phyloP scores from a whole-genome alignment of 2,888 invertebrate species.

The Tetragonisca angustula region DNA sequence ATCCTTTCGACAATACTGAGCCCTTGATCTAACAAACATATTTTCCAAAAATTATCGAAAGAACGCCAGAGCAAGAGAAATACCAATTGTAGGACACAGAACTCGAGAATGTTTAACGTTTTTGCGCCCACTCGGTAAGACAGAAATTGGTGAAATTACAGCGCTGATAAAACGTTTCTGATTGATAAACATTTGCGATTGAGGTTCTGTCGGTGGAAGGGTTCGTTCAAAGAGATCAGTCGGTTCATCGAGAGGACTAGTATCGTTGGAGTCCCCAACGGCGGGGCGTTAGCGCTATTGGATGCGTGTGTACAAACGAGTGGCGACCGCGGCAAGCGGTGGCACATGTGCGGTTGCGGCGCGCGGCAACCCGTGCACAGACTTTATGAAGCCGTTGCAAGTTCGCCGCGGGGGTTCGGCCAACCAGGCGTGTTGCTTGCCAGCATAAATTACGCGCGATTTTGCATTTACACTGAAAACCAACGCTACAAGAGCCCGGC shows the following conservation, averaged over 20 bases:
- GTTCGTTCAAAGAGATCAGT: neutral
- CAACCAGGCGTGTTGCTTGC: constrained; percentile 79
- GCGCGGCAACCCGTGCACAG: constrained; percentile 22
- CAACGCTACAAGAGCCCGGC: constrained; percentile 61
- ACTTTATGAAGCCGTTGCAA: constrained; percentile 82
- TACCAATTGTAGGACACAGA: too few relatives aligned
- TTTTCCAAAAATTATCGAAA: too few relatives aligned
- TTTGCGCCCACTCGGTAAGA: too few relatives aligned
- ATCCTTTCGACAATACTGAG: too few relatives aligned
- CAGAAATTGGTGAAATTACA: neutral
- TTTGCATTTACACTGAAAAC: constrained; percentile 82
- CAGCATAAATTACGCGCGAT: constrained; percentile 82
- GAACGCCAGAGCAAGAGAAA: too few relatives aligned
- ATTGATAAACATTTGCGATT: neutral
- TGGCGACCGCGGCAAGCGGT: constrained; percentile 46
- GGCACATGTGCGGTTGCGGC: constrained; percentile 50
- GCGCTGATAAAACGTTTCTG: neutral
- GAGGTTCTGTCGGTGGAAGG: neutral
- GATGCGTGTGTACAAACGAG: constrained; percentile 55
- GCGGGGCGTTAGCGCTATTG: constrained; percentile 52
- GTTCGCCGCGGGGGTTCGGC: constrained; percentile 80
- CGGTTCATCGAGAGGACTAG: constrained; percentile 2
- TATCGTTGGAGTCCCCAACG: constrained; percentile 33
- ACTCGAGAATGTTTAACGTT: too few relatives aligned
- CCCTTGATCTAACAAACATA: too few relatives aligned